A percentile compares a stretch with the other conserved stretches of the same genome.
Conservation (phyloP, 1,140 invertebrate genomes). For the Drosophila athabasca region DNA sequence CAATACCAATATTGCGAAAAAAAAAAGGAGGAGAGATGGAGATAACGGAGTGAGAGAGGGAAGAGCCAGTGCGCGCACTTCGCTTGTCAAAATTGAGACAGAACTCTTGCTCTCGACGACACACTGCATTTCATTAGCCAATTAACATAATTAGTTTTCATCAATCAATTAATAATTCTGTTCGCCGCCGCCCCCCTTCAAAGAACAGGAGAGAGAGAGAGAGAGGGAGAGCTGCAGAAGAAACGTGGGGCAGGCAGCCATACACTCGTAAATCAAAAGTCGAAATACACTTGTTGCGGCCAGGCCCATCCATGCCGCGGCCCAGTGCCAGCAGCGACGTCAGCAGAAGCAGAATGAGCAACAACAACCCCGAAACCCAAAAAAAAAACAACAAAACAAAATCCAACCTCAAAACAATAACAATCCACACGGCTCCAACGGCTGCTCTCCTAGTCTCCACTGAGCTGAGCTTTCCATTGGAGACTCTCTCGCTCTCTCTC, state of each 20-base stretch:
- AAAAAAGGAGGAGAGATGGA: not conserved
- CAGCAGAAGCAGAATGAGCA: slow-evolving; percentile 1
- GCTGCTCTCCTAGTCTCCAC: slow-evolving; percentile 62
- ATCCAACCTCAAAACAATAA: slow-evolving; percentile 72
- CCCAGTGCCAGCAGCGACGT: slow-evolving; percentile 11
- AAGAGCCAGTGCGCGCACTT: slow-evolving; percentile 7
- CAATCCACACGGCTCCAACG: slow-evolving; percentile 54
- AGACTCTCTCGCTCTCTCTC: slow-evolving; percentile 47
- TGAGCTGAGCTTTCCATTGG: slow-evolving; percentile 62
- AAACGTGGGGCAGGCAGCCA: slow-evolving; percentile 45
- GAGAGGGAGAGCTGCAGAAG: slow-evolving; percentile 7
- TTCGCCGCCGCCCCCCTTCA: slow-evolving; percentile 47
- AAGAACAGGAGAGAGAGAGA: slow-evolving; percentile 26
- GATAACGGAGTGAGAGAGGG: slow-evolving; percentile 1
- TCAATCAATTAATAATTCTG: slow-evolving; percentile 80
- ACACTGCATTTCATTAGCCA: slow-evolving; percentile 80
- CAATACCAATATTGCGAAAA: not conserved
- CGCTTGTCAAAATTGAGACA: slow-evolving; percentile 41
- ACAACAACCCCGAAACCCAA: slow-evolving; percentile 33
- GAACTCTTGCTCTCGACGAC: slow-evolving; percentile 62
- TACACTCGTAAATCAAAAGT: slow-evolving; percentile 64
- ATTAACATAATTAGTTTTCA: slow-evolving; percentile 82
- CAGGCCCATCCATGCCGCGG: slow-evolving; percentile 32
- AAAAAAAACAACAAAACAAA: slow-evolving; percentile 14
- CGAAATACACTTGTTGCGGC: slow-evolving; percentile 79